Evolutionary conservation across 2,888 invertebrate genomes (phyloP).

Genomic region (Lamproptera curius): DNA sequence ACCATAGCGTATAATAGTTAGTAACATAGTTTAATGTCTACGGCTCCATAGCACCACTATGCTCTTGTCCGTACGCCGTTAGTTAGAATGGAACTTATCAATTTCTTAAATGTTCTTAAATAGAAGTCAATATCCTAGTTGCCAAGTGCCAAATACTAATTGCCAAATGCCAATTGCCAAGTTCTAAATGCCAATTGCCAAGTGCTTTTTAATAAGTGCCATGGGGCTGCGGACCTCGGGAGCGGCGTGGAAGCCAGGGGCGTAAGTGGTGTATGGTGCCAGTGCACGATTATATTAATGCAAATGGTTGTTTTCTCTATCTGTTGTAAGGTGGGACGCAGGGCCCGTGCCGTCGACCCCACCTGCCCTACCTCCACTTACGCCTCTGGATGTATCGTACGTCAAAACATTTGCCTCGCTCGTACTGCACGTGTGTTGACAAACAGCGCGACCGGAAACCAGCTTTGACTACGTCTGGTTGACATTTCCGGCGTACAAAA

Average conservation of each 20-base stretch:
- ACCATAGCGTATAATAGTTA: no score
- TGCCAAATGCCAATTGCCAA: no score
- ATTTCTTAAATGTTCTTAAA: no score
- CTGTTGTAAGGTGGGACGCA: slow-evolving; percentile 77
- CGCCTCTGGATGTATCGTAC: slow-evolving; percentile 80
- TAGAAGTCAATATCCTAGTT: no score
- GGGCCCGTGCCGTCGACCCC: slow-evolving; percentile 76
- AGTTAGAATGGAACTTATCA: no score
- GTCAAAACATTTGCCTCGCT: slow-evolving; percentile 48
- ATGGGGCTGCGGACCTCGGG: not conserved
- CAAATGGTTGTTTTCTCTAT: slow-evolving; percentile 67
- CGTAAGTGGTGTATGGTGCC: slow-evolving; percentile 75
- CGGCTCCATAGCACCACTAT: slow-evolving; percentile 75
- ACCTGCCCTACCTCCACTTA: slow-evolving; percentile 79
- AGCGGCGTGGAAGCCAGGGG: slow-evolving; percentile 61
- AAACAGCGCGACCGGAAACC: slow-evolving; percentile 41
- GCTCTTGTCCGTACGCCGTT: slow-evolving; percentile 63
- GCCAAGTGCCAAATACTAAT: no score
- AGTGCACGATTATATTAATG: slow-evolving; percentile 55
- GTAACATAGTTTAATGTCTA: slow-evolving; percentile 41
- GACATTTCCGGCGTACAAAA: no score
- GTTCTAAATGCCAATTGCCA: no score
- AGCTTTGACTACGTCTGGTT: slow-evolving; percentile 8
- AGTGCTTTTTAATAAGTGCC: no score
- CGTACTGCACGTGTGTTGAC: slow-evolving; percentile 43